A percentile compares a stretch with the other conserved stretches of the same genome.
Conservation (phyloP, 2,797 vertebrate genomes). For the Xiphorhynchus erythropygius region DNA sequence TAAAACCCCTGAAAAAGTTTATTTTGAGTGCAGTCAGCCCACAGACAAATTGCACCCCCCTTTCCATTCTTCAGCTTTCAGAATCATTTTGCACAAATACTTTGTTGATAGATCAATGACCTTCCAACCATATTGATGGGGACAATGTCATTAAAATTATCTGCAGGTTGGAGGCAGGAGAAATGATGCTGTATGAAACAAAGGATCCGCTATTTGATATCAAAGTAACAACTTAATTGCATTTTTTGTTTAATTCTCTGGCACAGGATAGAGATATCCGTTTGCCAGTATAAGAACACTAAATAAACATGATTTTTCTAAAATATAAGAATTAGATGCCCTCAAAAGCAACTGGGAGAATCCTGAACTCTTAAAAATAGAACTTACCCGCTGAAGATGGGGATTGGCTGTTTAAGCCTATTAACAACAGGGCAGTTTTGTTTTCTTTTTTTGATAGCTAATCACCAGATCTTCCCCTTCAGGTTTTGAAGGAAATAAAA, state of each 20-base stretch:
- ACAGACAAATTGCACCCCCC: not conserved
- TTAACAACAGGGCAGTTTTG: not conserved
- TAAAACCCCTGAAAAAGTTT: conserved; percentile 68
- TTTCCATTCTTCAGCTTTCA: not conserved
- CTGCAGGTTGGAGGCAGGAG: not conserved
- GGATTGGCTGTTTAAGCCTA: not conserved
- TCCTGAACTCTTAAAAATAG: not conserved
- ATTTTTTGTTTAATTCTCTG: not conserved
- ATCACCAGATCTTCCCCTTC: not conserved
- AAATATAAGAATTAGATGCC: not conserved
- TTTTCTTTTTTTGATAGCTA: not conserved
- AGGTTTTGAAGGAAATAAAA: not conserved
- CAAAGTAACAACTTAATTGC: not conserved
- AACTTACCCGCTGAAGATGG: not conserved
- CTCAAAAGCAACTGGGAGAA: not conserved
- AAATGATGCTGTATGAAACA: not conserved
- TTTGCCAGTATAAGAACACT: not conserved
- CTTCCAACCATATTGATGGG: not conserved
- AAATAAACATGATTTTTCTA: not conserved
- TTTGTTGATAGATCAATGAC: not conserved
- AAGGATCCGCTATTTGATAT: not conserved
- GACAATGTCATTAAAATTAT: not conserved
- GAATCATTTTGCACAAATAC: not conserved
- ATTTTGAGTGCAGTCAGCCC: conserved; percentile 47
- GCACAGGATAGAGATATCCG: not conserved